Conservation (phyloP, 2,797 vertebrate species). For the Phrynocephalus forsythii region DNA sequence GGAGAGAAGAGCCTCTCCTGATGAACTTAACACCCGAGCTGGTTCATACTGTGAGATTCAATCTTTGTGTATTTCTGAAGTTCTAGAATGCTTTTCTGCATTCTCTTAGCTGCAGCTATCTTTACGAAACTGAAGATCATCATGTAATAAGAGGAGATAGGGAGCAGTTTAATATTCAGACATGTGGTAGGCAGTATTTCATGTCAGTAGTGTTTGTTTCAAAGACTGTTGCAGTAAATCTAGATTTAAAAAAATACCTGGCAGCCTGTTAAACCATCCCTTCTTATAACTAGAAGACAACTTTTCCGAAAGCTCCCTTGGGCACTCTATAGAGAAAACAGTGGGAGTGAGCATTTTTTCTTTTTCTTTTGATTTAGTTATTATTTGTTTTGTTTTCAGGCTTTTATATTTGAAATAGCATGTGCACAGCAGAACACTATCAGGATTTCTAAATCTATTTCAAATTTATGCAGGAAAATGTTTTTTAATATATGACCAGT, state of each 20-base stretch:
- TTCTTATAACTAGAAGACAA: constrained; percentile 44
- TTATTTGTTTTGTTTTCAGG: constrained; percentile 42
- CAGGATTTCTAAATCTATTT: constrained; percentile 57
- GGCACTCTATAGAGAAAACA: constrained; percentile 33
- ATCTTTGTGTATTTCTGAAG: neutral
- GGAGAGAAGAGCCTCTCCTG: too few species aligned
- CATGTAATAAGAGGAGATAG: neutral
- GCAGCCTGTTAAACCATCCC: constrained; percentile 31
- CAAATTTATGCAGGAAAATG: constrained; percentile 58
- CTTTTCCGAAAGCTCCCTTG: constrained; percentile 58
- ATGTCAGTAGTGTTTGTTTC: neutral
- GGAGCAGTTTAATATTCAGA: neutral
- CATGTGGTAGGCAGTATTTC: neutral
- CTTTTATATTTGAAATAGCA: constrained; percentile 62
- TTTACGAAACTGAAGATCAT: neutral
- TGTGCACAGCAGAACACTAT: constrained; percentile 50
- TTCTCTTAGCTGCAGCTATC: neutral
- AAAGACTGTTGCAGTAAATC: constrained; percentile 45
- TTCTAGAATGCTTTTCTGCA: neutral
- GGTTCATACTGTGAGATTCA: too few species aligned
- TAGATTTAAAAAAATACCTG: constrained; percentile 15
- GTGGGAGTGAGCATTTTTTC: constrained; percentile 3
- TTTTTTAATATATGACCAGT: constrained; percentile 45
- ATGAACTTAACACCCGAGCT: too few species aligned
- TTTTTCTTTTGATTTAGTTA: constrained; percentile 7